A percentile compares a stretch with the other conserved stretches of the same genome.
Evolutionary conservation across 2,113 vertebrate species (phyloP).

Genomic region (pig (Sus scrofa)): DNA sequence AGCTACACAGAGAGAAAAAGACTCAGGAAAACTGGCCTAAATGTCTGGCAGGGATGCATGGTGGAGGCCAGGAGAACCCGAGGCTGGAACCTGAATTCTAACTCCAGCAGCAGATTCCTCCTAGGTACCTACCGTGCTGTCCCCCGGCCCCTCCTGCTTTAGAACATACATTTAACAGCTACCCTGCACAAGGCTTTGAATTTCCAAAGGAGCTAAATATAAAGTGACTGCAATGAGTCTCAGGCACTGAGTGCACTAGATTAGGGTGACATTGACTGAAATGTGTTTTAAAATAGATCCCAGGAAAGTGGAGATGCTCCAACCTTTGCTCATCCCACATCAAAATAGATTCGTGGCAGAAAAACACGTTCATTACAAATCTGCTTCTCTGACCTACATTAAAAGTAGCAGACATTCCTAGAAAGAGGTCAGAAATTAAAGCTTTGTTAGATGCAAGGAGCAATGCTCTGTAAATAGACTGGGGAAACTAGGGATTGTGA

Average conservation of each 20-base stretch:
- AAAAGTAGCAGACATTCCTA: background rate
- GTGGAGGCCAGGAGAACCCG: accelerated
- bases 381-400: background rate
- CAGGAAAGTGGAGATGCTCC: background rate
- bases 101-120: background rate
- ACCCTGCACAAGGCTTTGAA: background rate
- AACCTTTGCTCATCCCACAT: background rate
- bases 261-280: background rate
- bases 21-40: background rate
- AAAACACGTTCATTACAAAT: background rate
- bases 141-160: accelerated
- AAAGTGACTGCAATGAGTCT: background rate
- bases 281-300: background rate
- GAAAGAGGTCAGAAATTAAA: constrained; percentile 1
- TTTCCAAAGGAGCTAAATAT: background rate
- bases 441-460: background rate
- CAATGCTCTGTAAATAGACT: background rate
- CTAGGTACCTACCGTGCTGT: accelerated
- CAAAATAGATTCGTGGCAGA: background rate
- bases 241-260: background rate
- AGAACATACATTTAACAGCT: accelerated
- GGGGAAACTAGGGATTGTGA: background rate
- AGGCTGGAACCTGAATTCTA: background rate
- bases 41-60: background rate
- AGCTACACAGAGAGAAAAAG: background rate